phyloP scores from a whole-genome alignment of 92 coral and sea anemone species.

The Diadumene lineata region DNA sequence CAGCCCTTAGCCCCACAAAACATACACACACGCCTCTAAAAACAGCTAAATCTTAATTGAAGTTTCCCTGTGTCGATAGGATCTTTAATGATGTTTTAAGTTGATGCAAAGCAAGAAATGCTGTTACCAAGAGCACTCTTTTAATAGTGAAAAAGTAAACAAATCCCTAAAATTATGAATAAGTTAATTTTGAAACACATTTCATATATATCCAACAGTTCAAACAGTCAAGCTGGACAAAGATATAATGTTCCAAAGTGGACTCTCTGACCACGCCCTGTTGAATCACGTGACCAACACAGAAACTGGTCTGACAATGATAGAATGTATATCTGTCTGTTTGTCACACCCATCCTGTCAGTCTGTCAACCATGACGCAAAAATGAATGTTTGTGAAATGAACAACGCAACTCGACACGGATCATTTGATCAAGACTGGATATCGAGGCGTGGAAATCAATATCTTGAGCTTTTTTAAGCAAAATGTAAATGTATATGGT shows the following conservation, averaged over 20 bases:
- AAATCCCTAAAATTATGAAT: too few relatives aligned
- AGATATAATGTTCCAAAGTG: not conserved
- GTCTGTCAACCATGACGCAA: not conserved
- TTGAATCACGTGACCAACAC: not conserved
- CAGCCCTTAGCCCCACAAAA: too few relatives aligned
- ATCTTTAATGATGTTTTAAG: too few relatives aligned
- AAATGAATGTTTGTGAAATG: not conserved
- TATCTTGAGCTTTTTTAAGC: not conserved
- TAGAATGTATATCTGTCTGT: conserved; percentile 3
- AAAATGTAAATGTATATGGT: too few relatives aligned
- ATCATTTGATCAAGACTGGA: not conserved
- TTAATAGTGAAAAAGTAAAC: too few relatives aligned
- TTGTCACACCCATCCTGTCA: not conserved
- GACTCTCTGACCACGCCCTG: not conserved
- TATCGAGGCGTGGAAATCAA: conserved; percentile 9
- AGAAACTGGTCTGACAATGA: not conserved
- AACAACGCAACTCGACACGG: not conserved
- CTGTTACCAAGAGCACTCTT: too few relatives aligned
- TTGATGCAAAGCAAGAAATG: too few relatives aligned
- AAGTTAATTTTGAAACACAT: too few relatives aligned
- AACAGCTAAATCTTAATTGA: too few relatives aligned
- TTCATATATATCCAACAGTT: not conserved
- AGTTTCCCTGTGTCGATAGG: too few relatives aligned
- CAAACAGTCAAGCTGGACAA: not conserved
- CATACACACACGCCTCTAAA: too few relatives aligned